Evolutionary conservation across 2,888 invertebrate species (phyloP).

Genomic region (Phyto melanocephala): DNA sequence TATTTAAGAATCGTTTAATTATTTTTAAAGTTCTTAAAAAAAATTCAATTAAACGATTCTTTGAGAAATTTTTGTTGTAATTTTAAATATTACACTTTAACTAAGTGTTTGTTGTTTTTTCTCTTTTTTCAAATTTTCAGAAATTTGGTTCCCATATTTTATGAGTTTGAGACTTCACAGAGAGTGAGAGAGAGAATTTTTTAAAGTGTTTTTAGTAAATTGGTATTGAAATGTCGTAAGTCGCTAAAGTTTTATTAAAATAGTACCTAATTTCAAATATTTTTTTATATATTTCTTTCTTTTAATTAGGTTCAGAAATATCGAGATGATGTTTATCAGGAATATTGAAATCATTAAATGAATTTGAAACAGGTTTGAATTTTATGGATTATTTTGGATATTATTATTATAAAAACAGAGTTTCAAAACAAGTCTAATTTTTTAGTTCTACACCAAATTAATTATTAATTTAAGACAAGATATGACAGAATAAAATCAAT

Average conservation of each 20-base stretch:
- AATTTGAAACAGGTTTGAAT: conserved; percentile 41
- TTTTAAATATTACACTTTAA: conserved; percentile 28
- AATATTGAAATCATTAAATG: background rate
- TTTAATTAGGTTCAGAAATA: conserved; percentile 41
- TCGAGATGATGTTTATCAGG: conserved; percentile 3
- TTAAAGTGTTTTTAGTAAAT: conserved; percentile 48
- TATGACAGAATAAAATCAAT: too few relatives aligned
- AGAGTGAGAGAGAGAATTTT: conserved; percentile 28
- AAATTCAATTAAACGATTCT: conserved; percentile 50
- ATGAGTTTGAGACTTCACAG: conserved; percentile 37
- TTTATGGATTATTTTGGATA: background rate
- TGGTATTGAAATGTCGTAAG: conserved; percentile 59
- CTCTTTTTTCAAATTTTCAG: conserved; percentile 61
- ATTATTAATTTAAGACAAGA: too few relatives aligned
- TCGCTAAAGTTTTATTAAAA: conserved; percentile 47
- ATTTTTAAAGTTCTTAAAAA: background rate
- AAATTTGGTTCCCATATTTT: conserved; percentile 43
- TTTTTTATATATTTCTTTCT: conserved; percentile 28
- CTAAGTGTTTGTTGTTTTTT: conserved; percentile 55
- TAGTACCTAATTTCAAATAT: background rate
- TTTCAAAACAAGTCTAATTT: too few relatives aligned
- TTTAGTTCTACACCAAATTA: too few relatives aligned
- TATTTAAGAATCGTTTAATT: conserved; percentile 54
- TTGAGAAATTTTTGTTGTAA: conserved; percentile 19
- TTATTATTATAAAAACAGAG: background rate